Base-by-base conservation (phyloP, 2,888 invertebrate genomes). In the Chymomyza caudatula region DNA sequence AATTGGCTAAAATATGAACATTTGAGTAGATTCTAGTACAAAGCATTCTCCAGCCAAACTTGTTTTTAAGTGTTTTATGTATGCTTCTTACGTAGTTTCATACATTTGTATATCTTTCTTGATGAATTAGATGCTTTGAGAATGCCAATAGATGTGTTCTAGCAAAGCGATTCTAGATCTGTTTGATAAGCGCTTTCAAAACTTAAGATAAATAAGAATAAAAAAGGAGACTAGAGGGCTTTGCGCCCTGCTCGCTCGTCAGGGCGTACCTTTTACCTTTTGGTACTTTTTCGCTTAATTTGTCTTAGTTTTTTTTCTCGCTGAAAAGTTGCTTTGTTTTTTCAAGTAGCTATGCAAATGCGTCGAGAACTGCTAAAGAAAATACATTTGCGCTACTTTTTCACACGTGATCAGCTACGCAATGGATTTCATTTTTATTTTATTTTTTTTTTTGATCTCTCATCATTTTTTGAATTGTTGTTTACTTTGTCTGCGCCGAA, bases 381-480 rank as follows among this genome's bases (percentile, higher is more conserved):
- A 51, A 68, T 43, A 52, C 56, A 29, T 49, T 60, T 43, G 22
- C 61, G 64, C 52, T n/a, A 65, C 49, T 63, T 65, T 54, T 60
- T 23, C 17, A 49, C 51, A 63, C 57, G 51, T 51, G 51, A 51
- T 51, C 22, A 19, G 51, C 51, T 51, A 22, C 51, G 51, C 51
- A 15, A 47, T 19, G 19, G 47, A 37, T 37, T 37, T 11, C 11
- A 4, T 78, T 78, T 77, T 80, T 80, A 76, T 80, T 80, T 80
- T 74, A 25, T 20, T 20, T 15, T 53, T 53, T 53, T 20, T 22
- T 23, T 23, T 22, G n/a, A n/a, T 53, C 22, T 19, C 17, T 52
- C 15, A 25, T 13, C n/a, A n/a, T 22, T 22, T 53, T 53, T 25
- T 25, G 29, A 57, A 57, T 43, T 57, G 57, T 44, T 57, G 15